Base-by-base conservation (phyloP, 2,113 vertebrate genomes). In the Galbula dea region DNA sequence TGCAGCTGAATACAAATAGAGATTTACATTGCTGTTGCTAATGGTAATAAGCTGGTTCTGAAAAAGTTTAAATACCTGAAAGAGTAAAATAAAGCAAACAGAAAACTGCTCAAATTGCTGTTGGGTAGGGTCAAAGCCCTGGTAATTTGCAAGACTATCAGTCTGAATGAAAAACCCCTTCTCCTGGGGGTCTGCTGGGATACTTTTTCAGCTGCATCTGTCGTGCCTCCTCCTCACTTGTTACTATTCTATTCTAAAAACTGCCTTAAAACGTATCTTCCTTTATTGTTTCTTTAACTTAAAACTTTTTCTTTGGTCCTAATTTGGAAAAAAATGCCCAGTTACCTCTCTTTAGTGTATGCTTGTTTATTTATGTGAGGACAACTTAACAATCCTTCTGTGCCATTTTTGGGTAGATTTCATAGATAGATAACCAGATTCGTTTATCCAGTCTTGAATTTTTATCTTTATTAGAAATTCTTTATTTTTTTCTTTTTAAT, bases 1-100 rank as follows among this genome's bases (percentile, higher is more conserved):
- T 65, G 59, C 79, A 71, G 30, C 36, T 90, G 90, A 94, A 94
- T 86, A 91, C 86, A 91, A 91, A 89, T 93, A 77, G 88, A 78
- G 59, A 90, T 92, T 90, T 93, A 79, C 89, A 55, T 41, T 83
- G 55, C 72, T 87, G 54, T 67, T 92, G 85, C 90, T 88, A 66
- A 29, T 91, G 80, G 67, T 91, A 92, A 83, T 96, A 77, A 88
- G 92, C 61, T 85, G 51, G 15, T n/a, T 81, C 45, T 83, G 59
- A 59, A 94, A 90, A 94, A 75, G 46, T 32, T 72, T 77, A 65
- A 87, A 81, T 90, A 96, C 86, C 79, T 93, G 78, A 74, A 85
- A 80, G 75, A 71, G 55, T 91, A 49, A 85, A 94, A 87, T 74
- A 85, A 95, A 95, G 74, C 48, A 90, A 90, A 92, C 65, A 55